Percentiles rank a stretch among this genome's conserved stretches.
Evolutionary conservation across 2,888 invertebrate genomes (phyloP).

Genomic region (Pammene fasciana): DNA sequence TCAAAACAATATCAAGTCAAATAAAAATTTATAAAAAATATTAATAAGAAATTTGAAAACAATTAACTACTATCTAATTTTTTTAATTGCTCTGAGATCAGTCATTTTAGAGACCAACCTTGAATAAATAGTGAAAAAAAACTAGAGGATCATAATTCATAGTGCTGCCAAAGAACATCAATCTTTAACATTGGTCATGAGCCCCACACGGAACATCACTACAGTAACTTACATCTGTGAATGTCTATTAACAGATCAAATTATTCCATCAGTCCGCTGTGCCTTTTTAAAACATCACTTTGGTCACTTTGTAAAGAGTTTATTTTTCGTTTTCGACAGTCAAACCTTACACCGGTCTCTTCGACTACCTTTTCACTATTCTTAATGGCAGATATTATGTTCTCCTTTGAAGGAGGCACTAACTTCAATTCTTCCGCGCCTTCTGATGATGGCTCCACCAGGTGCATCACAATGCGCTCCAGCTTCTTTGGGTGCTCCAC

Average conservation of each 20-base stretch:
- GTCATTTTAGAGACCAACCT: constrained; percentile 8
- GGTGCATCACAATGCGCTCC: constrained; percentile 88
- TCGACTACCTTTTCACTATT: constrained; percentile 77
- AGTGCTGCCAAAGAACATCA: constrained; percentile 16
- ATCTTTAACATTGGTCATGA: constrained; percentile 31
- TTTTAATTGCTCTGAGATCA: constrained; percentile 18
- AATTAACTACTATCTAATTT: background rate
- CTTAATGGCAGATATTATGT: constrained; percentile 76
- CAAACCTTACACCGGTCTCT: constrained; percentile 74
- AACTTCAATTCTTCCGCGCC: constrained; percentile 70
- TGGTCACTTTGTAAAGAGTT: constrained; percentile 57
- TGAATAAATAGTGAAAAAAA: constrained; percentile 16
- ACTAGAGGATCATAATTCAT: constrained; percentile 1
- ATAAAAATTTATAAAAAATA: constrained; percentile 19
- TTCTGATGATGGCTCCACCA: constrained; percentile 76
- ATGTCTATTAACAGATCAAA: constrained; percentile 20
- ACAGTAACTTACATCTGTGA: constrained; percentile 19
- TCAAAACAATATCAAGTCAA: constrained; percentile 32
- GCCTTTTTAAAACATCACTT: constrained; percentile 66
- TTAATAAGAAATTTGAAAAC: background rate
- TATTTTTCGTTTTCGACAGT: constrained; percentile 72
- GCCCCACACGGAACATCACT: constrained; percentile 4
- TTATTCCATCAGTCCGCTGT: constrained; percentile 52
- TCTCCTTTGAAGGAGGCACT: constrained; percentile 75
- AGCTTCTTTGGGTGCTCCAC: constrained; percentile 88